phyloP scores from a whole-genome alignment of 1,140 invertebrate species.

The Rhyzopertha dominica region DNA sequence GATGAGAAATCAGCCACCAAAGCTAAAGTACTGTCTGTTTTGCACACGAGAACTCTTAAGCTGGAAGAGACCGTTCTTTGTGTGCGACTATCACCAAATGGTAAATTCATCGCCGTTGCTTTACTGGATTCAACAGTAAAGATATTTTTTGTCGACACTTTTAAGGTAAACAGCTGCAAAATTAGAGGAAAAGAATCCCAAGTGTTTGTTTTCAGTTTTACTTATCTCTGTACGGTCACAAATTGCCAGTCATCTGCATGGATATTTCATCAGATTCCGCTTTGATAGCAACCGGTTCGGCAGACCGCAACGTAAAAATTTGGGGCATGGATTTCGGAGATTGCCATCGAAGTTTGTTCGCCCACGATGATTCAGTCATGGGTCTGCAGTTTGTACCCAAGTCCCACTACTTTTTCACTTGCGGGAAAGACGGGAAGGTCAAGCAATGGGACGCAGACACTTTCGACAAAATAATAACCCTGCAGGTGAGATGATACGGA shows the following conservation, averaged over 20 bases:
- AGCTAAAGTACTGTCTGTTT: conserved; percentile 68
- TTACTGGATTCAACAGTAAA: conserved; percentile 92
- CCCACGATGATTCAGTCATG: conserved; percentile 93
- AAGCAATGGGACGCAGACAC: conserved; percentile 97
- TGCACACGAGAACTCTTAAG: conserved; percentile 76
- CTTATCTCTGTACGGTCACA: conserved; percentile 93
- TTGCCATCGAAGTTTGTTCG: conserved; percentile 82
- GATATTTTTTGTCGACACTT: conserved; percentile 89
- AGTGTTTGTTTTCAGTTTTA: conserved; percentile 71
- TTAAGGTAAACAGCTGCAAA: conserved; percentile 66
- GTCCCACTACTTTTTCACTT: conserved; percentile 92
- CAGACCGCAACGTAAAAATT: conserved; percentile 93
- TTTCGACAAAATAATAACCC: conserved; percentile 83
- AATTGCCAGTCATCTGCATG: conserved; percentile 87
- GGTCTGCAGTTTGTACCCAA: conserved; percentile 81
- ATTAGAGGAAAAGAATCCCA: background rate
- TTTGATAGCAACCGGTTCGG: conserved; percentile 88
- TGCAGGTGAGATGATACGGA: conserved; percentile 66
- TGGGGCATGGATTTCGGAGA: conserved; percentile 99
- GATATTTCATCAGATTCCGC: conserved; percentile 91
- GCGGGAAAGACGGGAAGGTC: conserved; percentile 87
- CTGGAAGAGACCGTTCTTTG: conserved; percentile 82
- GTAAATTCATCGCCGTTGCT: conserved; percentile 82
- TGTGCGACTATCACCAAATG: conserved; percentile 79
- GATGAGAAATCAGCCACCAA: conserved; percentile 56